These are phyloP conservation scores for Eugnorisma glareosa DNA, from an alignment of 2,888 invertebrate genomes.

Conservation along the genomic window DNA sequence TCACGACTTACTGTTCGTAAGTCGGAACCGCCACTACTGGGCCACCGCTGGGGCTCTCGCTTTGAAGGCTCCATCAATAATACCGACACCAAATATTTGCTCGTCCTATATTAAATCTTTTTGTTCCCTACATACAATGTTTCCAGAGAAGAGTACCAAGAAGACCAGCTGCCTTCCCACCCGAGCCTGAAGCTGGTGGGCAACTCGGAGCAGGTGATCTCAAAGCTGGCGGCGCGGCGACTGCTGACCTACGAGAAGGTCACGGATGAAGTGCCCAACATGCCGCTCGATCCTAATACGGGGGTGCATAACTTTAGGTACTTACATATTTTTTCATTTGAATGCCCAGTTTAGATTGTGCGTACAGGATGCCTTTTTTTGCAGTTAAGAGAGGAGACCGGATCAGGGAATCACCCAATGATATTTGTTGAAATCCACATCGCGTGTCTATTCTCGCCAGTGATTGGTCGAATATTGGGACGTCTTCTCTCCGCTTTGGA, in stretches of 20 bases:
- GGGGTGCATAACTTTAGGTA: constrained; percentile 80
- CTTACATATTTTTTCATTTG: neutral
- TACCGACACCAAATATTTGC: neutral
- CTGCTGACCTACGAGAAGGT: constrained; percentile 96
- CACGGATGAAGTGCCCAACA: constrained; percentile 81
- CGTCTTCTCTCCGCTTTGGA: neutral
- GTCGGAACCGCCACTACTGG: too few species aligned
- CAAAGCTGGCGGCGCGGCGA: constrained; percentile 94
- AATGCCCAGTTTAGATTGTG: neutral
- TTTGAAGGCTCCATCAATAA: neutral
- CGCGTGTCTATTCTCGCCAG: neutral
- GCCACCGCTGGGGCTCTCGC: too few species aligned
- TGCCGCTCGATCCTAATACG: constrained; percentile 75
- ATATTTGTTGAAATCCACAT: neutral
- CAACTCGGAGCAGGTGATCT: constrained; percentile 97
- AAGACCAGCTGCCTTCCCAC: constrained; percentile 94
- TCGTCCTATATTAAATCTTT: neutral
- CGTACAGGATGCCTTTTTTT: neutral
- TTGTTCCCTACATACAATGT: neutral
- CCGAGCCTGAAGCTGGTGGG: constrained; percentile 94
- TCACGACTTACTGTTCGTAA: too few species aligned
- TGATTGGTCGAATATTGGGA: neutral
- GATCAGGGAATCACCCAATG: neutral
- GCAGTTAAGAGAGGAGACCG: neutral
- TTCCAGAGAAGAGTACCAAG: constrained; percentile 93